Base-by-base conservation (phyloP, 2,113 vertebrate species). In the Strix aluco region DNA sequence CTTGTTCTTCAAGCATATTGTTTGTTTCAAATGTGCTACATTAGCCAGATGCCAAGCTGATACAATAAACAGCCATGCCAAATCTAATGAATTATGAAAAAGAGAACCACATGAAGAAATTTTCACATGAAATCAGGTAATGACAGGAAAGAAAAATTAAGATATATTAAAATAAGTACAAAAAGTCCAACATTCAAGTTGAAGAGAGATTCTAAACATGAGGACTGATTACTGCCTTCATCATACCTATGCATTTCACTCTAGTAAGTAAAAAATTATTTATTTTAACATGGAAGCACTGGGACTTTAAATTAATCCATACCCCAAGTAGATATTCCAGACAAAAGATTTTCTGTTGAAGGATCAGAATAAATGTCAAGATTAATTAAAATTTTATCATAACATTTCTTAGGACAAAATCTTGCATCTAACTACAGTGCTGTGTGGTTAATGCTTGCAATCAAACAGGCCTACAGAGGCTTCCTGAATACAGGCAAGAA, bases 21-120 rank as follows among this genome's bases (percentile, higher is more conserved):
- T 90, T 93, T 94, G 66, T 79, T 96, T 97, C 96, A 77, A 91
- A 94, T 67, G 92, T 95, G 94, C 91, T 97, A 65, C 88, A 96
- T 94, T 85, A 96, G 96, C 96, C 97, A 98, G 97, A 98, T 97
- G 93, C 84, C 91, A 94, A 57, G 52, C 74, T 96, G 96, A 96
- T 96, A 98, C 73, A 97, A 96, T 94, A 96, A 97, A 96, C 91
- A 98, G 95, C 92, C 92, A 95, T 57, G 85, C 81, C 95, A 97
- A 96, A 97, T 94, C 92, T 95, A 98, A 97, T 98, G 96, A 98
- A 96, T 97, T 95, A 91, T 87, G 66, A 88, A 94, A 92, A 96
- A 96, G 92, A 96, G 79, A 97, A 95, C 36, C 82, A 90, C 88
- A 81, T 40, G 71, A 95, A 96, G 85, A 97, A 92, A 93, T 91